These are phyloP conservation scores for Acanthosepion pharaonis DNA, from an alignment of 2,888 invertebrate genomes.

Conservation along the genomic window DNA sequence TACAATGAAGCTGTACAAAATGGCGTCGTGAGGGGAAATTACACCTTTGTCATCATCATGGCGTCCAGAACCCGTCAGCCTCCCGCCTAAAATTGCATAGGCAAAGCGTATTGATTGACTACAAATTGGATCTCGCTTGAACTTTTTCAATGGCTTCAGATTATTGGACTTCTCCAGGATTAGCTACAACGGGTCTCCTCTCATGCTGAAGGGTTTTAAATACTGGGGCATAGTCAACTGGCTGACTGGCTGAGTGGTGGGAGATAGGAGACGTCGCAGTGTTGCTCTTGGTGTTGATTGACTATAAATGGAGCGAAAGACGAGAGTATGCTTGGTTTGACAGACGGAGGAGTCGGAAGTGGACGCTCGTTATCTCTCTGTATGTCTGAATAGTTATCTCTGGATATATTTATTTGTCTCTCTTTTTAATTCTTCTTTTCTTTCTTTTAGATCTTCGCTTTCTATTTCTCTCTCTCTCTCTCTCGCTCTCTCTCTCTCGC, in stretches of 20 bases:
- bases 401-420: not conserved
- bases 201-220: slow-evolving; percentile 21
- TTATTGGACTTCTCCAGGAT: slow-evolving; percentile 33
- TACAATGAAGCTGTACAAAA: slow-evolving; percentile 21
- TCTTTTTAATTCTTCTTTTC: not conserved
- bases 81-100: not conserved
- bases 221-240: slow-evolving; percentile 4
- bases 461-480: not conserved
- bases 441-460: not conserved
- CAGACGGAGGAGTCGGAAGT: not conserved
- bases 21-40: slow-evolving; percentile 21
- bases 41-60: slow-evolving; percentile 22
- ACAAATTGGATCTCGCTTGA: slow-evolving; percentile 22
- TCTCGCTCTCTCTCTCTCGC: not conserved
- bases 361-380: not conserved
- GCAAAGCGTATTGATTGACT: slow-evolving; percentile 9
- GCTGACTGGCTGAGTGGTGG: not conserved
- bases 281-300: not conserved
- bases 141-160: slow-evolving; percentile 22
- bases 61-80: slow-evolving; percentile 33
- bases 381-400: not conserved
- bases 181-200: slow-evolving; percentile 9
- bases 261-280: not conserved
- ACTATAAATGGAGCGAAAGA: slow-evolving; percentile 21
- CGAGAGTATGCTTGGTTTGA: slow-evolving; percentile 4